Evolutionary conservation across 2,113 vertebrate species (phyloP).

Genomic region (Enhydra lutris): DNA sequence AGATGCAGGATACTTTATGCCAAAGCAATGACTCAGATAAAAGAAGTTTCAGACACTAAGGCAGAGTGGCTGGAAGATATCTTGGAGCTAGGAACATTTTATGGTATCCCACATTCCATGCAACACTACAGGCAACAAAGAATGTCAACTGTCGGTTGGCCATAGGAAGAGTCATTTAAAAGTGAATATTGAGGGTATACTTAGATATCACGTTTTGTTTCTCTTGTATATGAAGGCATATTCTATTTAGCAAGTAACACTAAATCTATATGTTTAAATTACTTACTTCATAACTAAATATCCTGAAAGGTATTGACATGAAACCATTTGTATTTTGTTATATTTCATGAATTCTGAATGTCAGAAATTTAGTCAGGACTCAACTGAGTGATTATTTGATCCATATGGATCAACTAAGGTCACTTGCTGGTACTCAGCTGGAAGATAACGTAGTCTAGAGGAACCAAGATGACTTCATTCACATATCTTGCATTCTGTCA

Average conservation of each 20-base stretch:
- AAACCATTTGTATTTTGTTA: not conserved
- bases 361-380: constrained; percentile 5
- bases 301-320: not conserved
- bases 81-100: not conserved
- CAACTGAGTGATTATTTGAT: not conserved
- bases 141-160: not conserved
- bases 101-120: not conserved
- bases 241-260: not conserved
- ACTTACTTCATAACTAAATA: not conserved
- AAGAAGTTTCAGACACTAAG: not conserved
- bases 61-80: not conserved
- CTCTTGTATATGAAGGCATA: not conserved
- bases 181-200: not conserved
- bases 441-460: not conserved
- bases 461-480: not conserved
- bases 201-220: not conserved
- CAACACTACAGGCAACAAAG: not conserved
- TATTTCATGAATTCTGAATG: not conserved
- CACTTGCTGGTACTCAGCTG: not conserved
- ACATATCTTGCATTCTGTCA: not conserved
- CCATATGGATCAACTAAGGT: not conserved
- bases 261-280: not conserved
- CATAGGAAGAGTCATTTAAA: not conserved
- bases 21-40: not conserved
- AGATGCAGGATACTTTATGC: not conserved